These are phyloP conservation scores for Rhabdomys dilectus DNA, from an alignment of 2,113 vertebrate species.

Conservation along the genomic window DNA sequence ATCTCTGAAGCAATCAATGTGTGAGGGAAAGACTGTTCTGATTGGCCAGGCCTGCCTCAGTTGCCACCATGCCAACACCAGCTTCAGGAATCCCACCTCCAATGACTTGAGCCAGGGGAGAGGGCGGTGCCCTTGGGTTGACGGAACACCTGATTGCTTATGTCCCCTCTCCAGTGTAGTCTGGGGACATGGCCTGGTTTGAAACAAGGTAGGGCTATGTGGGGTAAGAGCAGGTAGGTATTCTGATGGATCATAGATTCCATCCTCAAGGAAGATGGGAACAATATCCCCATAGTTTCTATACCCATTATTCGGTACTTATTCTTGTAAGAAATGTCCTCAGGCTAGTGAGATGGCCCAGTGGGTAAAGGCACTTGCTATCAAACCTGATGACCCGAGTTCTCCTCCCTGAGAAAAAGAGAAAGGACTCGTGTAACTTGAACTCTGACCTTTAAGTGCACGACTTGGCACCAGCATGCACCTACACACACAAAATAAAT, in stretches of 20 bases:
- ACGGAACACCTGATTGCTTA: not conserved
- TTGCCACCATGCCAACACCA: not conserved
- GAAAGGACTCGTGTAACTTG: not conserved
- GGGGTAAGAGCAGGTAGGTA: not conserved
- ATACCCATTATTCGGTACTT: not conserved
- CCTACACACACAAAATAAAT: not conserved
- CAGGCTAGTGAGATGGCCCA: not conserved
- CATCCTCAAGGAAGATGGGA: not conserved
- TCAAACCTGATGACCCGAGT: not conserved
- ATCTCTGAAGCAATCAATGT: not conserved
- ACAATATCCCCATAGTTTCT: not conserved
- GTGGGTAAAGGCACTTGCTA: not conserved
- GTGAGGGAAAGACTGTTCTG: not conserved
- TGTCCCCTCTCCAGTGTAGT: not conserved
- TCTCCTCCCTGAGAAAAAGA: too few species aligned
- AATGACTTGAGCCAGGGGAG: not conserved
- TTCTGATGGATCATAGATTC: not conserved
- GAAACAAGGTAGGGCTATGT: not conserved
- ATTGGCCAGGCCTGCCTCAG: not conserved
- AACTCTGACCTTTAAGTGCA: not conserved
- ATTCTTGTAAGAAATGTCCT: not conserved
- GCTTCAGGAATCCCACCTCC: not conserved
- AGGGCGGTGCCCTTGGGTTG: not conserved
- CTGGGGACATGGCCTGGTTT: not conserved
- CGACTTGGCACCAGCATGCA: not conserved